Percentiles rank a stretch among this genome's conserved stretches.
phyloP scores from a whole-genome alignment of 2,888 invertebrate genomes.

The Pharmacophagus antenor region DNA sequence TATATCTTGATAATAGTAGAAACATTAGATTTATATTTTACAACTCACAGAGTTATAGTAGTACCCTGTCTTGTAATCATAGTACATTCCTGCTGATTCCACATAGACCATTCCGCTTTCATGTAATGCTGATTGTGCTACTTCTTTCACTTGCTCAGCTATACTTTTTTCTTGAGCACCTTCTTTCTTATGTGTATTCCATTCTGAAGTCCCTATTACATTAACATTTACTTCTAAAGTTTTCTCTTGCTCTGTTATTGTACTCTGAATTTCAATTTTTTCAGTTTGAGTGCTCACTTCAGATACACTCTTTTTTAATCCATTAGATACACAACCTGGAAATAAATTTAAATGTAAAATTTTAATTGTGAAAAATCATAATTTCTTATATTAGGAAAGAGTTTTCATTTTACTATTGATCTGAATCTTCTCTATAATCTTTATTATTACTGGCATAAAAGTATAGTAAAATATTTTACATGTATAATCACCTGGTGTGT shows the following conservation, averaged over 20 bases:
- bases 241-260: constrained; percentile 6
- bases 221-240: constrained; percentile 9
- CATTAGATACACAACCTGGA: background rate
- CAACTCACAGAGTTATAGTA: constrained; percentile 92
- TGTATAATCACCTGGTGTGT: constrained; percentile 2
- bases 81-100: constrained; percentile 92
- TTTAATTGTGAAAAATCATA: background rate
- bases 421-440: background rate
- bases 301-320: background rate
- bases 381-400: background rate
- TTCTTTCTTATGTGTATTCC: constrained; percentile 47
- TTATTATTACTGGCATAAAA: background rate
- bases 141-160: constrained; percentile 88
- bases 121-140: constrained; percentile 86
- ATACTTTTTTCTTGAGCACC: constrained; percentile 68
- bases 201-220: constrained; percentile 40
- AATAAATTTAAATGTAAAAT: background rate
- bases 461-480: background rate
- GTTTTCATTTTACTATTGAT: background rate
- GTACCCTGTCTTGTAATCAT: constrained; percentile 93
- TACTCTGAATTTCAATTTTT: constrained; percentile 15
- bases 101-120: constrained; percentile 92
- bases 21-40: background rate
- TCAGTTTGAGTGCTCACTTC: constrained; percentile 43
- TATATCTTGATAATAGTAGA: background rate